These are phyloP conservation scores for Aphelocoma californica DNA, from an alignment of 2,797 vertebrate species.

Conservation along the genomic window DNA sequence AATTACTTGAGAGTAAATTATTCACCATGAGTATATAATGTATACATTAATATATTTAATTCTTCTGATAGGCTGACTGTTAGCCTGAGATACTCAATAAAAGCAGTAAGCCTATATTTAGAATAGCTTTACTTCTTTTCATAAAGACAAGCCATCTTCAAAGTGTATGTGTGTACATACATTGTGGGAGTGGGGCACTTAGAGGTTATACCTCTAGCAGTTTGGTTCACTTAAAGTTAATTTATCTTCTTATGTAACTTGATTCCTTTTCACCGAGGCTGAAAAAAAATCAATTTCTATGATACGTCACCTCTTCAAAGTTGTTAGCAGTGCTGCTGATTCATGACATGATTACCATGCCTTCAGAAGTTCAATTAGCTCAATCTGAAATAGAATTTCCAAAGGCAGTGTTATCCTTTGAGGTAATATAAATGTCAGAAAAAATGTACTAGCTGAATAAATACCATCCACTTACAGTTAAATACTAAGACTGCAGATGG, in stretches of 20 bases:
- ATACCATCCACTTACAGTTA: conserved; percentile 18
- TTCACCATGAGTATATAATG: neutral
- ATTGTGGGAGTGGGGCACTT: neutral
- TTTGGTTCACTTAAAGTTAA: neutral
- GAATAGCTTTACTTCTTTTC: neutral
- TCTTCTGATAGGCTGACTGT: neutral
- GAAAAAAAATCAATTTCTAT: conserved; percentile 2
- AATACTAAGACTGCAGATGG: neutral
- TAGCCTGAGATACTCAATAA: neutral
- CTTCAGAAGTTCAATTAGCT: conserved; percentile 45
- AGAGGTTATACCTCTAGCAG: neutral
- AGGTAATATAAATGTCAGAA: conserved; percentile 51
- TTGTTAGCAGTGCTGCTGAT: neutral
- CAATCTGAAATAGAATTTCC: conserved; percentile 27
- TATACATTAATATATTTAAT: neutral
- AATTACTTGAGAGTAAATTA: neutral
- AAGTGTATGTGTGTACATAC: neutral
- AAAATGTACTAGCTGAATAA: conserved; percentile 40
- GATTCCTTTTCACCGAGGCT: neutral
- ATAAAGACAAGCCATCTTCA: neutral
- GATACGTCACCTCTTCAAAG: neutral
- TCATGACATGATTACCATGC: conserved; percentile 8
- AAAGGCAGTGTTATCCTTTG: conserved; percentile 20
- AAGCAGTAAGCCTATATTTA: neutral
- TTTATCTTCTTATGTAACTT: conserved; percentile 10